Conservation (phyloP, 1,140 invertebrate species). For the Hylyphantes graminicola region DNA sequence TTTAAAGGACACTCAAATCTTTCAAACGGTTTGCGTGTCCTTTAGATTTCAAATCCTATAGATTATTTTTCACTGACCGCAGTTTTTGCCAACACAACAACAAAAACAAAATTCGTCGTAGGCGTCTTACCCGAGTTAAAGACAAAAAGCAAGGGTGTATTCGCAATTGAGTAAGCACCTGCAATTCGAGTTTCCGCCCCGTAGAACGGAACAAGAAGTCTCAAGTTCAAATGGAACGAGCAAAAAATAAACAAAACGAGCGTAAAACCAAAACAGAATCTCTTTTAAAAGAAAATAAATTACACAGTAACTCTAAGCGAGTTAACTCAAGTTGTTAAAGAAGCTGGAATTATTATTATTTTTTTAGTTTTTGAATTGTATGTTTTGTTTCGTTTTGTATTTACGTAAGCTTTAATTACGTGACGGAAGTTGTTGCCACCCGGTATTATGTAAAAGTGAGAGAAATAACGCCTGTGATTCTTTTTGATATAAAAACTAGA, state of each 20-base stretch:
- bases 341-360: slow-evolving; percentile 27
- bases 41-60: too few relatives aligned
- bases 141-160: slow-evolving; percentile 44
- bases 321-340: slow-evolving; percentile 40
- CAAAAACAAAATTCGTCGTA: not conserved
- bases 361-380: slow-evolving; percentile 4
- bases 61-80: too few relatives aligned
- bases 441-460: slow-evolving; percentile 44
- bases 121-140: slow-evolving; percentile 32
- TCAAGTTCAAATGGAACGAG: slow-evolving; percentile 26
- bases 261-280: not conserved
- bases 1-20: too few relatives aligned
- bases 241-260: slow-evolving; percentile 1
- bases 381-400: slow-evolving; percentile 31
- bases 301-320: slow-evolving; percentile 33
- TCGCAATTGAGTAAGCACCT: slow-evolving; percentile 48
- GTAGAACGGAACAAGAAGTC: slow-evolving; percentile 5
- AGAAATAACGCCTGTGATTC: slow-evolving; percentile 43
- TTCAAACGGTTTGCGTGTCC: too few relatives aligned
- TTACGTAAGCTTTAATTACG: slow-evolving; percentile 39
- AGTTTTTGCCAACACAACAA: too few relatives aligned
- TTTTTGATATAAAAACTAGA: not conserved
- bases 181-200: slow-evolving; percentile 39
- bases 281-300: slow-evolving; percentile 47
- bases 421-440: slow-evolving; percentile 49